These are phyloP conservation scores for Nasonia giraulti DNA, from an alignment of 1,140 invertebrate genomes.

Conservation along the genomic window DNA sequence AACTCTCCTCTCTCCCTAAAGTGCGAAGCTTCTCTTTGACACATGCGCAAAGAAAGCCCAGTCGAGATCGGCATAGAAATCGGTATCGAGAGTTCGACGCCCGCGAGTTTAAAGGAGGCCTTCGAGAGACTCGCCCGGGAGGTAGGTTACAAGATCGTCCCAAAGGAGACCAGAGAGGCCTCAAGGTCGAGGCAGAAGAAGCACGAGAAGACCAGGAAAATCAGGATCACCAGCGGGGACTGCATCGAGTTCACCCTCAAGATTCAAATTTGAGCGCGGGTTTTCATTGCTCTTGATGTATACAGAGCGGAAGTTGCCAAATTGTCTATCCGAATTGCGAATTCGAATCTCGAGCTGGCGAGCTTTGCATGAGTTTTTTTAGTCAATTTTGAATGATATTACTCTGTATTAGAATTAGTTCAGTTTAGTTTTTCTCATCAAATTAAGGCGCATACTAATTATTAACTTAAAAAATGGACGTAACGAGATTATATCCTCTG, in stretches of 20 bases:
- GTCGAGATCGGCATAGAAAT: too few species aligned
- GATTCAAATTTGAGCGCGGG: slow-evolving; percentile 18
- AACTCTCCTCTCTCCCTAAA: neutral
- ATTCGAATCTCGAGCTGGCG: neutral
- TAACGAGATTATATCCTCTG: neutral
- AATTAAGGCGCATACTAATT: neutral
- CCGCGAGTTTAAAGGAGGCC: neutral
- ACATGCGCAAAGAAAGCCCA: too few species aligned
- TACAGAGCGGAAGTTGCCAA: too few species aligned
- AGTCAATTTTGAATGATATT: neutral
- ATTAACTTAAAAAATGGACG: neutral
- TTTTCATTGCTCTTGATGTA: neutral
- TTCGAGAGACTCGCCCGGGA: neutral
- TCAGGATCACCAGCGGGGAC: slow-evolving; percentile 19
- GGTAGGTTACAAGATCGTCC: neutral
- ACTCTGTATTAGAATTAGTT: neutral
- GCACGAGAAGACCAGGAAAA: neutral
- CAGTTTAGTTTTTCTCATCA: neutral
- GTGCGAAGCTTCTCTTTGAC: too few species aligned
- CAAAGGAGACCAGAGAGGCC: neutral
- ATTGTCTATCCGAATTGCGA: too few species aligned
- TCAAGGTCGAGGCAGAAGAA: neutral
- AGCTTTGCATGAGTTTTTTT: neutral
- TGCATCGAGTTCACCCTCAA: slow-evolving; percentile 41
- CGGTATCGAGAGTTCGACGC: neutral